Evolutionary conservation across 2,113 vertebrate genomes (phyloP).

Genomic region (Trogon surrucura): DNA sequence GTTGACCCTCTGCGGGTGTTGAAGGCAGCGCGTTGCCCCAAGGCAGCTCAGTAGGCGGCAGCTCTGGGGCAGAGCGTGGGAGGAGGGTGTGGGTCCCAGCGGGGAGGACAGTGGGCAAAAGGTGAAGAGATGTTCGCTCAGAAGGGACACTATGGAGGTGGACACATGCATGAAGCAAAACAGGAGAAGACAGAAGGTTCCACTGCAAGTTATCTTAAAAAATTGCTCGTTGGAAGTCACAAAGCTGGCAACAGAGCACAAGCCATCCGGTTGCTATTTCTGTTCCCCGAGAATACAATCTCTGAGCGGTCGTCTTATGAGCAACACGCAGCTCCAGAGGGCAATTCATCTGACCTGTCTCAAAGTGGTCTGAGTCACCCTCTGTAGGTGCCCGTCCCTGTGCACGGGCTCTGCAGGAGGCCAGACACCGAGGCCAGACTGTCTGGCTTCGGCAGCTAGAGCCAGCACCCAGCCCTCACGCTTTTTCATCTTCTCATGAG

Average conservation of each 20-base stretch:
- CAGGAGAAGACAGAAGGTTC: background rate
- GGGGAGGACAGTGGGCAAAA: background rate
- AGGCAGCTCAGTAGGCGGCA: background rate
- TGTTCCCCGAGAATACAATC: background rate
- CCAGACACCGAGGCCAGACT: background rate
- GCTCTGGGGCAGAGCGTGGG: background rate
- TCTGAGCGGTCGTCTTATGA: background rate
- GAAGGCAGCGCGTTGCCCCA: background rate
- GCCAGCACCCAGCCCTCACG: background rate
- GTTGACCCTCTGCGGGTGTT: fast-evolving
- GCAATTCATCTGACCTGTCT: background rate
- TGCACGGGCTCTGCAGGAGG: background rate
- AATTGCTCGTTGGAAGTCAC: background rate
- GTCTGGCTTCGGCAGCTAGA: background rate
- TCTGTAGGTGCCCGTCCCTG: background rate
- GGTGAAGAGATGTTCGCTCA: background rate
- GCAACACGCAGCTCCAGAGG: background rate
- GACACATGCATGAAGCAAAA: background rate
- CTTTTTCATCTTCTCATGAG: background rate
- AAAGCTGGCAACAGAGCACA: background rate
- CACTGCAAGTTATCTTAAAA: background rate
- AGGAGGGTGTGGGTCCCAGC: conserved; percentile 37
- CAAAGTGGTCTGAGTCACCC: background rate
- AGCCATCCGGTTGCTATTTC: background rate
- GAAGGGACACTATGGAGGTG: background rate